Evolutionary conservation across 2,113 vertebrate species (phyloP).

Genomic region (Vulpes ferrilata): DNA sequence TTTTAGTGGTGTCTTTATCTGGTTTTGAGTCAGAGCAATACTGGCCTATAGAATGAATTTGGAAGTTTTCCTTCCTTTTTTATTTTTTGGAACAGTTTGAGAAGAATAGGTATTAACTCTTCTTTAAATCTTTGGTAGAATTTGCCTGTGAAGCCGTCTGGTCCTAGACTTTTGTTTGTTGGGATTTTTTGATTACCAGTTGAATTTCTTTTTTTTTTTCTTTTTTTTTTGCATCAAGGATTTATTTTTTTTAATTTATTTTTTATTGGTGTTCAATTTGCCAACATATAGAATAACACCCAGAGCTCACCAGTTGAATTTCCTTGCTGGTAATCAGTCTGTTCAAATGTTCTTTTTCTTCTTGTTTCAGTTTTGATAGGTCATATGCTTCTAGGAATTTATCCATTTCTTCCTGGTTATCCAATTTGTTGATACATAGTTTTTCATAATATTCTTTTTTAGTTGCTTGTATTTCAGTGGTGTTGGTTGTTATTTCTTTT

Average conservation of each 20-base stretch:
- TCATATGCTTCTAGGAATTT: not conserved
- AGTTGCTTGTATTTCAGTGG: not conserved
- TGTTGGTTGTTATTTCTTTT: not conserved
- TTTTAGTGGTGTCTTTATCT: not conserved
- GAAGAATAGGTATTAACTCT: not conserved
- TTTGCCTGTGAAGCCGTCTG: not conserved
- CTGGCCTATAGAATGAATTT: too few species aligned
- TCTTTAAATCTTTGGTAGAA: not conserved
- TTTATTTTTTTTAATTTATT: too few species aligned
- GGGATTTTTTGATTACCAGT: not conserved
- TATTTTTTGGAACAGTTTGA: not conserved
- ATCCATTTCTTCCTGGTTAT: not conserved
- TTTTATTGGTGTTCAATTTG: too few species aligned
- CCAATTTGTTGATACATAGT: not conserved
- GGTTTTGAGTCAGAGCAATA: too few species aligned
- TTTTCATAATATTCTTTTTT: not conserved
- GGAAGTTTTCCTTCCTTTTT: not conserved
- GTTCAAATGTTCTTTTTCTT: not conserved
- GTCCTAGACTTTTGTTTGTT: not conserved
- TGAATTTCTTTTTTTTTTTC: too few species aligned
- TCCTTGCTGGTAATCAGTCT: not conserved
- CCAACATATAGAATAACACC: too few species aligned
- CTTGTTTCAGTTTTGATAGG: not conserved
- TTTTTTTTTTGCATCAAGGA: too few species aligned
- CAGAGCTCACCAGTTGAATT: not conserved